Base-by-base conservation (phyloP, 1,140 invertebrate species). In the Panagrolaimus sp. region DNA sequence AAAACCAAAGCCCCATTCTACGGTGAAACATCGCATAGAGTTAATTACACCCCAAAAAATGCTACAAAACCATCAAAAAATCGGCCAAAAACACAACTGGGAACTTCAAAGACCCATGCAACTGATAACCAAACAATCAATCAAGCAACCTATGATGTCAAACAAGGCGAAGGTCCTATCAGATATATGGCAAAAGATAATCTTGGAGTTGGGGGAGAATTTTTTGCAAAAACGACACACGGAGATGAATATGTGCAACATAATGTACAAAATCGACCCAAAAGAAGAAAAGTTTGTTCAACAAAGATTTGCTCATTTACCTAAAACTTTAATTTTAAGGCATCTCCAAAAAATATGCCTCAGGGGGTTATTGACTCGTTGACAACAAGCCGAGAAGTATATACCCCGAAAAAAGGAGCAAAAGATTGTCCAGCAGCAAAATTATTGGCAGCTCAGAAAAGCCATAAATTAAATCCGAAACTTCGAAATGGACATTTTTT, bases 151-250 rank as follows among this genome's bases (percentile, higher is more conserved):
- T 58, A 58, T 58, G 17, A 26, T 3, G 21, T n/a, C 7, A 28
- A 26, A 28, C 21, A 21, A 12, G 17, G 21, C 1, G 52, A 58
- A 58, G 28, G 14, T 4, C 52, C 52, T 24, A n/a, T 28, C 1
- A 58, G 52, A 58, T 58, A 58, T 58, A 58, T 58, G 15, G 52
- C 52, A 26, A 58, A 21, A 26, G 52, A 58, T 21, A 21, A 58
- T 58, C 52, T 58, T 4, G 52, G 52, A 26, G 17, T 58, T 58
- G 52, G 52, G 0, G 52, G 52, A 28, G 52, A 58, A 24, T 58
- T 58, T 6, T 58, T 58, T 17, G 15, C 52, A 3, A 58, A 58
- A 26, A 58, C 52, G 3, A 58, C 52, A 1, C 52, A 58, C 17
- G 52, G 21, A 1, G 52, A 58, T 58, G 52, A 58, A 28, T 58